Evolutionary conservation across 1,140 invertebrate species (phyloP).

Genomic region (Leguminivora glycinivorella): DNA sequence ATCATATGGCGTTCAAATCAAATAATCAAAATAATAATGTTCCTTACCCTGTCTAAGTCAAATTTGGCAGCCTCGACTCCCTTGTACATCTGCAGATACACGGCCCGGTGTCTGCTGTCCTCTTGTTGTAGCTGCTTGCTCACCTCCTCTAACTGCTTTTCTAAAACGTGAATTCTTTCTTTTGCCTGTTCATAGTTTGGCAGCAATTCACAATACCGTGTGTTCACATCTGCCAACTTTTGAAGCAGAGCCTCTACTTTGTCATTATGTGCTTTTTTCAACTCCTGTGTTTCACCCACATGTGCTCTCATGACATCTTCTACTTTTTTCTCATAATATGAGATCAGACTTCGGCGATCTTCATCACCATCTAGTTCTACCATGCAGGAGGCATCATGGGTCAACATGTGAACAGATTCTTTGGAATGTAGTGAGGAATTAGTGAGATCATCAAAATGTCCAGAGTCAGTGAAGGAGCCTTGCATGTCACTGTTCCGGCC

Average conservation of each 20-base stretch:
- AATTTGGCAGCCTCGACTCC: conserved; percentile 88
- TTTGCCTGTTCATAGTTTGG: conserved; percentile 85
- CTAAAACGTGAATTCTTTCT: conserved; percentile 83
- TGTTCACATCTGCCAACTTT: conserved; percentile 89
- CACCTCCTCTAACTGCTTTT: conserved; percentile 84
- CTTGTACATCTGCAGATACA: conserved; percentile 92
- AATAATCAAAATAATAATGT: not conserved
- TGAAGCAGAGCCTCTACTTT: conserved; percentile 88
- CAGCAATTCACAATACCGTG: conserved; percentile 84
- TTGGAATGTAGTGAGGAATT: conserved; percentile 87
- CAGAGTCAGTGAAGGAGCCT: conserved; percentile 89
- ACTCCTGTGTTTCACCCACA: conserved; percentile 84
- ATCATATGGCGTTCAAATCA: not conserved
- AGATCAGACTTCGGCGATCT: conserved; percentile 83
- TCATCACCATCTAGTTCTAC: conserved; percentile 80
- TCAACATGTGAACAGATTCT: conserved; percentile 81
- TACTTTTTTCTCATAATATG: conserved; percentile 85
- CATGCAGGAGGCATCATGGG: conserved; percentile 79
- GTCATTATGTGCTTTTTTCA: conserved; percentile 88
- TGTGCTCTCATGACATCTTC: conserved; percentile 86
- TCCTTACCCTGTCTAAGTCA: conserved; percentile 80
- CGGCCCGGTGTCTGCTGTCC: conserved; percentile 86
- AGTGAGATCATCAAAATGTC: conserved; percentile 90
- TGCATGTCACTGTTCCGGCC: conserved; percentile 80
- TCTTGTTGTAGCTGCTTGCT: conserved; percentile 84